Evolutionary conservation across 2,888 invertebrate genomes (phyloP).

Genomic region (Cryptosula pallasiana): DNA sequence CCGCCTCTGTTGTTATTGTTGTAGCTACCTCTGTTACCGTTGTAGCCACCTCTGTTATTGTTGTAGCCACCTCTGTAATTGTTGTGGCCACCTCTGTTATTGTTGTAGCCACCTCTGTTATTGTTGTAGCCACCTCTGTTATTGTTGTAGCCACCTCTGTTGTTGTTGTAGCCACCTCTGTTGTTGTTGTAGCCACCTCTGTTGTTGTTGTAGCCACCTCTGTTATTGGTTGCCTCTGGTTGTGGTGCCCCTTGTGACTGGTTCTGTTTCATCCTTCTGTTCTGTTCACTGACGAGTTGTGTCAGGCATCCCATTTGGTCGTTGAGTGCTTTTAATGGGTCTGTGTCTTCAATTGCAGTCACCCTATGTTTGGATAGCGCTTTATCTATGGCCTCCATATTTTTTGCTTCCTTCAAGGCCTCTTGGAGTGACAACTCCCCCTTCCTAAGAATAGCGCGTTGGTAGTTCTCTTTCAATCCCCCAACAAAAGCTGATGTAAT

Average conservation of each 20-base stretch:
- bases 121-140: too few species aligned
- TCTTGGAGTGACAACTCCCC: not conserved
- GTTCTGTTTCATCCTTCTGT: not conserved
- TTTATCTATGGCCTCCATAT: not conserved
- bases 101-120: too few species aligned
- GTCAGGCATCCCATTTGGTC: not conserved
- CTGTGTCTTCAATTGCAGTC: not conserved
- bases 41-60: too few species aligned
- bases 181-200: too few species aligned
- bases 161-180: too few species aligned
- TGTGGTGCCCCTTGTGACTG: not conserved
- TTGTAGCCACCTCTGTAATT: too few species aligned
- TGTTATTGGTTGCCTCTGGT: not conserved
- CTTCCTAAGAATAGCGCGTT: not conserved
- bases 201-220: too few species aligned
- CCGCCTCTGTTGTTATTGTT: not conserved
- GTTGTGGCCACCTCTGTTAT: too few species aligned
- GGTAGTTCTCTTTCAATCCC: not conserved
- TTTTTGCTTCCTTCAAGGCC: slow-evolving; percentile 6
- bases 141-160: too few species aligned
- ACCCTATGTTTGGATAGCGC: not conserved
- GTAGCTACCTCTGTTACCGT: too few species aligned
- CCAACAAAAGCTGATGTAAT: not conserved
- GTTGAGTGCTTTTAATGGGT: not conserved
- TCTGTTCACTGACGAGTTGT: not conserved